These are phyloP conservation scores for Dromas ardeola DNA, from an alignment of 2,113 vertebrate genomes.

Conservation along the genomic window DNA sequence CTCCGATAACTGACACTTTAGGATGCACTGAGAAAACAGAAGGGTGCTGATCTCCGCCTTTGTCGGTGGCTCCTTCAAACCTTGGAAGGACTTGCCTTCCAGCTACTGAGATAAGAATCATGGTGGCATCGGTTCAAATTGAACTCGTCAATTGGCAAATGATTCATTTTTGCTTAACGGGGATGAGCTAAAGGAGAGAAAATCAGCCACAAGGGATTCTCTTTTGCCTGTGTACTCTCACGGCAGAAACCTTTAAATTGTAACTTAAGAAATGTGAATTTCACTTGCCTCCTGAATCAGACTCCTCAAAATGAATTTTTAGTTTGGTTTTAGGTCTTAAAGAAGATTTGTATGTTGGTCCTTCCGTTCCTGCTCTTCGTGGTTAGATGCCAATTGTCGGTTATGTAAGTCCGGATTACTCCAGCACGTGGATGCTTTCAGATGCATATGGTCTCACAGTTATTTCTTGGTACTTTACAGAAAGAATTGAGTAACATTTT, in stretches of 20 bases:
- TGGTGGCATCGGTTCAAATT: neutral
- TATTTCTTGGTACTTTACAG: conserved; percentile 4
- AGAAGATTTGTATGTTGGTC: neutral
- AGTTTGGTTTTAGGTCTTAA: neutral
- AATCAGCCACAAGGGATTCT: neutral
- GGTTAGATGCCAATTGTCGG: neutral
- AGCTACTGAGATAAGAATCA: neutral
- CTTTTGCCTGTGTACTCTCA: neutral
- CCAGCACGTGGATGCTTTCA: conserved; percentile 23
- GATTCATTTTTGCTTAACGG: neutral
- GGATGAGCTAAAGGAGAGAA: neutral
- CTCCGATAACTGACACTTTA: rapidly evolving
- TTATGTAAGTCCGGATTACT: conserved; percentile 18
- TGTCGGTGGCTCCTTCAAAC: neutral
- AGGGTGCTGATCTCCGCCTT: neutral
- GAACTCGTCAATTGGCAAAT: neutral
- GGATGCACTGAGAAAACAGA: rapidly evolving
- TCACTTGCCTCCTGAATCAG: neutral
- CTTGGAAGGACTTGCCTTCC: neutral
- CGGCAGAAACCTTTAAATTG: neutral
- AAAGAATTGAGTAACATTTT: conserved; percentile 54
- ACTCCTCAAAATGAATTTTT: neutral
- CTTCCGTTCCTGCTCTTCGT: neutral
- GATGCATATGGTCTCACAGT: conserved; percentile 30
- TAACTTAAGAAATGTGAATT: rapidly evolving